Evolutionary conservation across 1,140 invertebrate species (phyloP), one percentile per base, ranked within the genome.

Genomic region (Adoxophyes honmai): DNA sequence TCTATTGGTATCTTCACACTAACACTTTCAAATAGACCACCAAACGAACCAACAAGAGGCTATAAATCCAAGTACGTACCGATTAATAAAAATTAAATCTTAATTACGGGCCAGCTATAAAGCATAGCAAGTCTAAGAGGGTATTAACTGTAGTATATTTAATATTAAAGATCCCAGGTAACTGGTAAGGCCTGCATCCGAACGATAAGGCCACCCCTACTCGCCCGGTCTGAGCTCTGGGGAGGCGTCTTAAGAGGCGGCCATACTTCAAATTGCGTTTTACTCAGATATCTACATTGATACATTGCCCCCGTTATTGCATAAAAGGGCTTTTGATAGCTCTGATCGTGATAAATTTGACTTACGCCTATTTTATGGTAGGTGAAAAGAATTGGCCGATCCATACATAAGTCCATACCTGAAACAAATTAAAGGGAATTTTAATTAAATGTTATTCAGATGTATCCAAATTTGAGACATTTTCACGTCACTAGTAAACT

Each of bases 111-210:
- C 34, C 55, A 33, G 18, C 62, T 73, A 84, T 84, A 81, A 82
- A 83, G 62, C 75, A 81, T 73, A 53, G 64, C 58, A 72, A 58
- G 68, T 77, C 76, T 71, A 76, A 76, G 68, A 60, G 66, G 68
- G 73, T 75, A 81, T 80, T 81, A 83, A 85, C 70, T 86, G 79
- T 79, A 81, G 68, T 88, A 83, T 84, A 82, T 86, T 86, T 86
- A 86, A 88, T 88, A 88, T 86, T 88, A 88, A 86, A 86, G 77
- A 88, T 88, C 81, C 84, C 86, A 88, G 86, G 83, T 88, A 83
- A 86, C 75, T 79, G 78, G 77, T 68, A 77, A 78, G 70, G 86
- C 74, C 83, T 88, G 83, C 86, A 86, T 66, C 81, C 78, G 70
- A 68, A 79, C 82, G 86, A 88, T 88, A 88, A 88, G 81, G 62